Conservation (phyloP, 2,113 vertebrate species). For the Amphiprion percula region DNA sequence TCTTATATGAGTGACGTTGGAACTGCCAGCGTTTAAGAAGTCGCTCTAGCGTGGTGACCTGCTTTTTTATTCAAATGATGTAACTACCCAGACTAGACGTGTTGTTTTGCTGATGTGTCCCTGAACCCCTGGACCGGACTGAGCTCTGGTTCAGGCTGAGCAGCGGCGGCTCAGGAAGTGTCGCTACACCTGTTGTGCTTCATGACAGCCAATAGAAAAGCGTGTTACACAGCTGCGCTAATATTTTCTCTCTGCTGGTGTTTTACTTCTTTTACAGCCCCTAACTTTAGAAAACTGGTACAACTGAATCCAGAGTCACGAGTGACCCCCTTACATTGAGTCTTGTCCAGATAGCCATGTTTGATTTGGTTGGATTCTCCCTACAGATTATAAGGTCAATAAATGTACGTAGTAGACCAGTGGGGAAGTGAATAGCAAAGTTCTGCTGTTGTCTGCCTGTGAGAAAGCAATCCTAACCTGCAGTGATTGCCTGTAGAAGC, state of each 20-base stretch:
- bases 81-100: too few relatives aligned
- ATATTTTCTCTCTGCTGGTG: neutral
- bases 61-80: too few relatives aligned
- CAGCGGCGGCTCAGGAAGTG: too few relatives aligned
- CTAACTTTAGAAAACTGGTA: neutral
- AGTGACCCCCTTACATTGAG: neutral
- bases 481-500: too few relatives aligned
- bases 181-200: slow-evolving; percentile 52
- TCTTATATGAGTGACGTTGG: neutral
- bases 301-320: neutral
- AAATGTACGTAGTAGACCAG: neutral
- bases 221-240: neutral
- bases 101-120: too few relatives aligned
- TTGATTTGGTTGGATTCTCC: neutral
- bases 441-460: too few relatives aligned
- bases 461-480: too few relatives aligned
- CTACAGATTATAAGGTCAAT: slow-evolving; percentile 28
- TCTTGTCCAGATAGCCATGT: slow-evolving; percentile 20
- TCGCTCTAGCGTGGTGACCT: too few relatives aligned
- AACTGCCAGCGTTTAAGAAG: too few relatives aligned
- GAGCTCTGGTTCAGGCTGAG: too few relatives aligned
- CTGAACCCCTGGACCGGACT: too few relatives aligned
- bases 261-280: neutral
- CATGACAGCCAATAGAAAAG: slow-evolving; percentile 22
- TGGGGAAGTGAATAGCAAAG: too few relatives aligned